A percentile compares a stretch with the other conserved stretches of the same genome.
These are phyloP conservation scores for Spongia lamella DNA, from an alignment of 37 sponge, comb jelly and placozoan genomes.

Conservation along the genomic window DNA sequence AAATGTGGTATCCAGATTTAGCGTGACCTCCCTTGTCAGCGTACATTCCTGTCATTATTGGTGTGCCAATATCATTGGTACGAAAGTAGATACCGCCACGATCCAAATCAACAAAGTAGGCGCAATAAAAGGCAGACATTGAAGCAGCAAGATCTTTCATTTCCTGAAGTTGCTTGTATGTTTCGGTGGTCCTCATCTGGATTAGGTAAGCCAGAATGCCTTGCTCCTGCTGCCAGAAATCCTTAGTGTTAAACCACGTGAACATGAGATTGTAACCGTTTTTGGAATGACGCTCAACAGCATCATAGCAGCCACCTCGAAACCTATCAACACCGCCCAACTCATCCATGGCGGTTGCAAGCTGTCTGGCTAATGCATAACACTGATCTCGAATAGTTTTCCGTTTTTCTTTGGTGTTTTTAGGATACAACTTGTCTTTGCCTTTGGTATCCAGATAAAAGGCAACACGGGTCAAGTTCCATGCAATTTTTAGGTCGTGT, in stretches of 20 bases:
- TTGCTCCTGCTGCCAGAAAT: conserved; percentile 38
- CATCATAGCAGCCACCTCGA: conserved; percentile 24
- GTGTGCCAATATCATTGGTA: conserved; percentile 8
- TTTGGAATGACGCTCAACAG: conserved; percentile 18
- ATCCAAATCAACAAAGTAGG: conserved; percentile 19
- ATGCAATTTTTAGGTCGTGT: conserved; percentile 27
- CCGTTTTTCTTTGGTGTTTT: background rate
- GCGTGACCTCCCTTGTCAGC: conserved; percentile 32
- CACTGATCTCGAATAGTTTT: background rate
- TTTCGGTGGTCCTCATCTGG: conserved; percentile 17
- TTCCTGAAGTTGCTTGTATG: background rate
- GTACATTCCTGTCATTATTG: conserved; percentile 7
- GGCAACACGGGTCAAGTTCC: conserved; percentile 27
- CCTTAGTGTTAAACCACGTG: conserved; percentile 26
- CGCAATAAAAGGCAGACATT: conserved; percentile 31
- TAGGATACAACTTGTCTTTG: background rate
- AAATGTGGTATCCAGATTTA: conserved; percentile 32
- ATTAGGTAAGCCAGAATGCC: conserved; percentile 22
- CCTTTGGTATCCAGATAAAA: conserved; percentile 10
- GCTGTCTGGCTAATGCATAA: conserved; percentile 8
- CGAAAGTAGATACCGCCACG: conserved; percentile 21
- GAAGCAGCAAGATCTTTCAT: conserved; percentile 19
- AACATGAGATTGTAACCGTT: conserved; percentile 24
- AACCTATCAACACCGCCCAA: conserved; percentile 18
- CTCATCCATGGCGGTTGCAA: conserved; percentile 24